Evolutionary conservation across 1,140 invertebrate genomes (phyloP), one percentile per base, ranked within the genome.

Genomic region (Drosophila triauraria): DNA sequence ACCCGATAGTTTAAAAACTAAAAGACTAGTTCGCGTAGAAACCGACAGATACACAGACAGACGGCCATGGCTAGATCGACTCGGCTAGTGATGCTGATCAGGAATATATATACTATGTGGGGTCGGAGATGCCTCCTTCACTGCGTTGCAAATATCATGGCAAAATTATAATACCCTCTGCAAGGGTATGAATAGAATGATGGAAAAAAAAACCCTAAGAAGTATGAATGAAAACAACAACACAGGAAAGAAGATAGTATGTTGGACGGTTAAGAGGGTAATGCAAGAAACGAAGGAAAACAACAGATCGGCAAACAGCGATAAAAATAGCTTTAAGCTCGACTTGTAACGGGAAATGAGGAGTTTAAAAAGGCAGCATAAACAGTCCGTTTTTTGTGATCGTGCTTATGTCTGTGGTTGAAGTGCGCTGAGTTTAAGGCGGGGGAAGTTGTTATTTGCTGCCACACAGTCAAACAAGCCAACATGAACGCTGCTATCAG

Each of bases 271-370:
- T 23, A n/a, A 30, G 35, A 15, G 42, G 32, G 43, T 20, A 43
- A 8, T 12, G 40, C 8, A 40, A 23, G 48, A 40, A 35, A 12
- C 46, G 40, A 32, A 17, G 13, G 58, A 30, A 42, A 13, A 32
- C 5, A 40, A 44, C 35, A 54, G 71, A 62, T 71, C 69, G 35
- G 48, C 53, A 56, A 56, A 44, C 56, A 15, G 42, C 13, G 47
- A 23, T 75, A 75, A 75, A 76, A 76, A 76, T 76, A 76, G 60
- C 74, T 58, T 44, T 63, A 47, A 62, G 71, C 59, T 57, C 17
- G 38, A 13, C n/a, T 44, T 68, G 40, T 51, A 64, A 75, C 58
- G 53, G 71, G 17, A 51, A 32, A 43, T 30, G 38, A 13, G 35
- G 27, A 67, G 62, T 54, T 47, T 47, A 59, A 57, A 35, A 47